Evolutionary conservation across 2,113 vertebrate genomes (phyloP).

Genomic region (Pyrgilauda ruficollis): DNA sequence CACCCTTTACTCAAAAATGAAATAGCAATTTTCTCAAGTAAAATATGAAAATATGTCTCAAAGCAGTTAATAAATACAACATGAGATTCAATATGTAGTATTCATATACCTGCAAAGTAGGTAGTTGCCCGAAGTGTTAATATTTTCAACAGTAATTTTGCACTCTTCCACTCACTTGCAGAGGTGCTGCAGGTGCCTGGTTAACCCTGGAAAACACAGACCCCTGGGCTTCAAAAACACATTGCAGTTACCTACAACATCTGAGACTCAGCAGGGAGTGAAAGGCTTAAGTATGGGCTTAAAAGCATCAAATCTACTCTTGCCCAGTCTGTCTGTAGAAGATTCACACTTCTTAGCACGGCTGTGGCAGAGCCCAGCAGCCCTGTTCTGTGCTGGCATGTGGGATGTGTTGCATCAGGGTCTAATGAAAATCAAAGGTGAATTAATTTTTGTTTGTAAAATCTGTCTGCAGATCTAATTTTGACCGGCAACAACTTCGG

Average conservation of each 20-base stretch:
- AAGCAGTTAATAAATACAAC: not conserved
- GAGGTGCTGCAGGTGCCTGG: not conserved
- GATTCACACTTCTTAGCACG: not conserved
- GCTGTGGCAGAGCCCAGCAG: not conserved
- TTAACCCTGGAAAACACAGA: not conserved
- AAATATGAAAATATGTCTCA: not conserved
- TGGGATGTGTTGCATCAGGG: not conserved
- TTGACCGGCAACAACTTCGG: conserved; percentile 24
- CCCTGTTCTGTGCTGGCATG: not conserved
- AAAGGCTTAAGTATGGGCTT: not conserved
- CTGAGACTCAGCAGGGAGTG: not conserved
- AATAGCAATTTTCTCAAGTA: not conserved
- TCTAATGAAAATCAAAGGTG: not conserved
- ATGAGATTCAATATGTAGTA: not conserved
- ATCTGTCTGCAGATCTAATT: conserved; percentile 28
- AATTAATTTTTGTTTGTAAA: conserved; percentile 18
- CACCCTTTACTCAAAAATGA: not conserved
- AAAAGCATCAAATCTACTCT: not conserved
- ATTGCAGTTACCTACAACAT: not conserved
- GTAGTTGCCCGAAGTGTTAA: not conserved
- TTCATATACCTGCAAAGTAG: not conserved
- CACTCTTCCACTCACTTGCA: not conserved
- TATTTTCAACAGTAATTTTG: not conserved
- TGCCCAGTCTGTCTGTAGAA: not conserved
- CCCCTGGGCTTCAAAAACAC: not conserved